Conservation (phyloP, 1,140 invertebrate species). For the Helicoverpa armigera region DNA sequence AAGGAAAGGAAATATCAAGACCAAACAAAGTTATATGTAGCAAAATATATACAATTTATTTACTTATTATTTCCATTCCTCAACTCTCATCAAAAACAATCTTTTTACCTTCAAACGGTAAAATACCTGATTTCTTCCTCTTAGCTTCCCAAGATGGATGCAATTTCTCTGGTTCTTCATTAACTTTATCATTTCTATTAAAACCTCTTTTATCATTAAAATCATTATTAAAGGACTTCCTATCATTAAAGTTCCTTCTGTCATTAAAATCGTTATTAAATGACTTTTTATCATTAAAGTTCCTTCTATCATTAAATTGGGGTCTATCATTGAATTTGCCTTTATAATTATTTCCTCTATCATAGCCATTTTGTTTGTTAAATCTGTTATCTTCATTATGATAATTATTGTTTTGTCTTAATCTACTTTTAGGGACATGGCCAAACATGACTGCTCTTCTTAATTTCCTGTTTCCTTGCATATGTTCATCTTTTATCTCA, state of each 20-base stretch:
- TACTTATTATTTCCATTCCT: too few species aligned
- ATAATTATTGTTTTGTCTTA: constrained; percentile 60
- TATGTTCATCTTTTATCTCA: constrained; percentile 80
- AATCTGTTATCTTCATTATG: constrained; percentile 50
- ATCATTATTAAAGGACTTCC: constrained; percentile 47
- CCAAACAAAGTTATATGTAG: background rate
- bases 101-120: constrained; percentile 84
- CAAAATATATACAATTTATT: constrained; percentile 34
- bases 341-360: constrained; percentile 56
- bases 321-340: constrained; percentile 56
- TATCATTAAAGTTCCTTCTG: constrained; percentile 56
- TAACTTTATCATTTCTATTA: constrained; percentile 49
- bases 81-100: constrained; percentile 80
- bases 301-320: constrained; percentile 53
- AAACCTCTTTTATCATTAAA: constrained; percentile 52
- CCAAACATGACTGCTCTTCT: constrained; percentile 83
- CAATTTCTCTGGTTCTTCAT: constrained; percentile 77
- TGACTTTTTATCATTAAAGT: constrained; percentile 50
- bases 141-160: constrained; percentile 89
- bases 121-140: constrained; percentile 80
- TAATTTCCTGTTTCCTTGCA: constrained; percentile 78
- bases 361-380: constrained; percentile 50
- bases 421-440: constrained; percentile 74
- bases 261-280: constrained; percentile 24
- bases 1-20: background rate